Percentiles rank a stretch among this genome's conserved stretches.
These are phyloP conservation scores for Drosophila rufa DNA, from an alignment of 1,140 invertebrate species.

Conservation along the genomic window DNA sequence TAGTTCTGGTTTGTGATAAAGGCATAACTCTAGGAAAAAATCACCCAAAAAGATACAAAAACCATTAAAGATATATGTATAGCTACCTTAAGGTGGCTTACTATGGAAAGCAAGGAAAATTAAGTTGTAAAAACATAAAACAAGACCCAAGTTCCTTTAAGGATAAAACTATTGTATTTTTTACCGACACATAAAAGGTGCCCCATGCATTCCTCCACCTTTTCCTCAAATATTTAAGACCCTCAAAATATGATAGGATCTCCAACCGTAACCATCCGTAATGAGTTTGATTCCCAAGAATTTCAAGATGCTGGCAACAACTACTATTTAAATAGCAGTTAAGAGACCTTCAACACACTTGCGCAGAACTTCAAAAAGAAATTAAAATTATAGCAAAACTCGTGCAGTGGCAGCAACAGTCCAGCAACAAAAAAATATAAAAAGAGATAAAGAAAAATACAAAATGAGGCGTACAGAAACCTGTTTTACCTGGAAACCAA, in stretches of 20 bases:
- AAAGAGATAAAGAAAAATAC: slow-evolving; percentile 11
- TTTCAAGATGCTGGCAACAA: slow-evolving; percentile 56
- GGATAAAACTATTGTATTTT: no score
- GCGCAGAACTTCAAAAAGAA: slow-evolving; percentile 74
- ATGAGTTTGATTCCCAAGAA: slow-evolving; percentile 23
- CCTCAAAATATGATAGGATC: background rate
- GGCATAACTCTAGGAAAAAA: background rate
- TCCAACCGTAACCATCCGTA: background rate
- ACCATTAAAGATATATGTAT: no score
- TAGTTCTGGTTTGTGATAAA: no score
- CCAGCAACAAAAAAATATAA: slow-evolving; percentile 10
- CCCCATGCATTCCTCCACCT: background rate
- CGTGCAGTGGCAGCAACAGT: slow-evolving; percentile 27
- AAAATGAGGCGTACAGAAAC: slow-evolving; percentile 55
- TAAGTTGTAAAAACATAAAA: no score
- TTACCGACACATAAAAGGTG: no score
- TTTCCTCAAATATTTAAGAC: background rate
- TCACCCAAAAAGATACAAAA: background rate
- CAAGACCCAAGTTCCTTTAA: no score
- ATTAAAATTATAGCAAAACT: slow-evolving; percentile 78
- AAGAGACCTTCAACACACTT: slow-evolving; percentile 55
- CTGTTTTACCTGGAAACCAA: slow-evolving; percentile 56
- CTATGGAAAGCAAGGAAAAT: no score
- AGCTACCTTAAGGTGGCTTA: no score
- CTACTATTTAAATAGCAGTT: slow-evolving; percentile 59